phyloP scores from a whole-genome alignment of 2,888 invertebrate species.

The Salticus scenicus region DNA sequence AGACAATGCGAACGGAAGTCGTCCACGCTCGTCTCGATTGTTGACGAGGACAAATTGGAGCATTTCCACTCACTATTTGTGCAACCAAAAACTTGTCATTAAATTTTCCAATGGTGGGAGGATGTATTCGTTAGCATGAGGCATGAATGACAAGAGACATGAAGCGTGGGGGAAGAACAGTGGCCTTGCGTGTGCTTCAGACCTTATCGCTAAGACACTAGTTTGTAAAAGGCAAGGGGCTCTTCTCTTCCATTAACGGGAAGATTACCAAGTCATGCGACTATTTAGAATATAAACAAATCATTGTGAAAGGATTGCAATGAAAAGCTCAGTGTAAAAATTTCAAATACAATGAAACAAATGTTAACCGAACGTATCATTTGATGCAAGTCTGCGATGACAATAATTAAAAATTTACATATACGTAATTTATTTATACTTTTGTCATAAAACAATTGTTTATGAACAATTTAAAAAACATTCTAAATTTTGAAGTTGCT shows the following conservation, averaged over 20 bases:
- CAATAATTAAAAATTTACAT: no score
- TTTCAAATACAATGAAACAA: no score
- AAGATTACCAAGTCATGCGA: neutral
- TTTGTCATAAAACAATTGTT: no score
- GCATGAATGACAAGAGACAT: slow-evolving; percentile 7
- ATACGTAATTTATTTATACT: no score
- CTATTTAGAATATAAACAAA: neutral
- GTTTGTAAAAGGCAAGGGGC: neutral
- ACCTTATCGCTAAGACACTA: neutral
- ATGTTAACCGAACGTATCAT: no score
- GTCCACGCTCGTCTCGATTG: slow-evolving; percentile 26
- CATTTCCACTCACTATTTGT: slow-evolving; percentile 33
- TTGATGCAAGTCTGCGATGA: no score
- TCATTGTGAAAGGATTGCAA: neutral
- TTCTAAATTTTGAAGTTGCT: no score
- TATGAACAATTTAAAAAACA: no score
- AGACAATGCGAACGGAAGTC: slow-evolving; percentile 50
- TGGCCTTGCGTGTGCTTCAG: slow-evolving; percentile 24
- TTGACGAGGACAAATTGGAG: slow-evolving; percentile 60
- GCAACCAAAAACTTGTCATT: slow-evolving; percentile 35
- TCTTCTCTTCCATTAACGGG: neutral
- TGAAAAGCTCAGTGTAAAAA: no score
- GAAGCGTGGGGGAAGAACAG: neutral
- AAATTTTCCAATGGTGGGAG: slow-evolving; percentile 61
- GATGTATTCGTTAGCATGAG: neutral